Evolutionary conservation across 1,140 invertebrate genomes (phyloP), one percentile per base, ranked within the genome.

Genomic region (Drosophila orena): DNA sequence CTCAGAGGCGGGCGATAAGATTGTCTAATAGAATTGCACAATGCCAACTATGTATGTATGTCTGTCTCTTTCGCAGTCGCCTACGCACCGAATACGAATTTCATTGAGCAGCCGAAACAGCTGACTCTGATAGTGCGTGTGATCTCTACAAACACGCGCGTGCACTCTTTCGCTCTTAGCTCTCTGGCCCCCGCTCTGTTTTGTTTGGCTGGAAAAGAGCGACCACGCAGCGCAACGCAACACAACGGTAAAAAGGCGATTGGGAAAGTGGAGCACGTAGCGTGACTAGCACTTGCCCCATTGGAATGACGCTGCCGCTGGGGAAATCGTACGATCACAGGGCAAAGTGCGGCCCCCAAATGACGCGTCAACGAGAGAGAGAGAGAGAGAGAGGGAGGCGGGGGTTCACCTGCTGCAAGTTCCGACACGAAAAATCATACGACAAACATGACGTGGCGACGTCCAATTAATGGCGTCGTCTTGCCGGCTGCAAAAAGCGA

Each of bases 291-390:
- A 17, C 43, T 38, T 70, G 66, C 62, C 66, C 62, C 65, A 52
- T 38, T 30, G 58, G 22, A 66, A 52, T 54, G 66, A 68, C 44
- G 62, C 22, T 69, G 66, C 62, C 37, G 24, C 61, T 68, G 62
- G 64, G 65, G 68, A 71, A 71, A 71, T 71, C 68, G 65, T 70
- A 71, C 65, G 68, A 71, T 71, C 68, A 50, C 50, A 27, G 68
- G 65, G 35, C 65, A 71, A 70, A 71, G 68, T 71, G 20, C 68
- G 65, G 35, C 30, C 14, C 17, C 27, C 12, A 37, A 30, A 27
- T 62, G 61, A 69, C 64, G 66, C 66, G 66, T 70, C 66, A 47
- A 8, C n/a, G 65, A 7, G 34, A 7, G 30, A 30, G 27, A 30
- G 8, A 7, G 22, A 20, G 35, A 44, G 42, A 10, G 42, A 17